Base-by-base conservation (phyloP, 2,113 vertebrate species). In the Ammodramus savannarum region DNA sequence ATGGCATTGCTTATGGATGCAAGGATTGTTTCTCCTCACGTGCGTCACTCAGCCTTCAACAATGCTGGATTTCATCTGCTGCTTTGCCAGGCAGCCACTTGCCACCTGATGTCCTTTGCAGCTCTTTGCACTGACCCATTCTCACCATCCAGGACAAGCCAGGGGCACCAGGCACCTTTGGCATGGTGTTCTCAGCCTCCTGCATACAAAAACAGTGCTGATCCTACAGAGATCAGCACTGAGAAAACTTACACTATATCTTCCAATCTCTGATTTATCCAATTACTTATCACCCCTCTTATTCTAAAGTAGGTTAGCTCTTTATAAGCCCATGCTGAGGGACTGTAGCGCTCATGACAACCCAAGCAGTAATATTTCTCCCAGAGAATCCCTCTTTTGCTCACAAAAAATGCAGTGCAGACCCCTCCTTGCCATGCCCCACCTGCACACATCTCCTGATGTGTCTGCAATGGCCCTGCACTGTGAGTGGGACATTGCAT, bases 1-100 rank as follows among this genome's bases (percentile, higher is more conserved):
- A 43, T 0, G 0, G 63, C 73, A 71, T 32, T 51, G 61, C 65
- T 89, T 22, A 58, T 0, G 2, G 55, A 67, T 36, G 25, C 1
- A 5, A 90, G 58, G 71, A 80, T 52, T 0, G 0, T 36, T 92
- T 29, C 76, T 49, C 34, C 52, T 72, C 1, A 0, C 0, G 0
- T 27, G 39, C 0, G 0, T 65, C 80, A 88, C 71, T 74, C 2
- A 0, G 72, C 67, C n/a, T 81, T 48, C 36, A 18, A 1, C 0
- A 1, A 68, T 1, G 3, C 52, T 7, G 10, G 58, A 59, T 79
- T 92, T 83, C 6, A 3, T 51, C 67, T 65, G 54, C 67, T 83
- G 43, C 74, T 93, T 68, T 32, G n/a, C 43, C 9, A 2, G 54
- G 52, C 62, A 90, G 75, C n/a, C 3, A 1, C 62, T 90, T 0